Conservation (phyloP, 2,888 invertebrate genomes). For the Trachelus stipa region DNA sequence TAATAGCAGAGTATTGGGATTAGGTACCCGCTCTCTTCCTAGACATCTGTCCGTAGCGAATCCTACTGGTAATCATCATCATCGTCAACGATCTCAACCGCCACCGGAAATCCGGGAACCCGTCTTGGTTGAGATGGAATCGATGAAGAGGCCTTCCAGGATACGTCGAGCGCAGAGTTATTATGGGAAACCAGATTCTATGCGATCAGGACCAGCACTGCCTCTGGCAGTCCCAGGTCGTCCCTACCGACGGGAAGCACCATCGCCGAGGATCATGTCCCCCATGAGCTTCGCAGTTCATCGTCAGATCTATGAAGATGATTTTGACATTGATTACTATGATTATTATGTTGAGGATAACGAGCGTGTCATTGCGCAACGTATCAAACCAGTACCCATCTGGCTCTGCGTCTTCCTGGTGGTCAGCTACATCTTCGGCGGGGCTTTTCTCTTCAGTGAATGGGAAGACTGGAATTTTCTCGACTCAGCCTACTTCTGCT, state of each 20-base stretch:
- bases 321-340: constrained; percentile 72
- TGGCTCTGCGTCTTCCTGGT: constrained; percentile 91
- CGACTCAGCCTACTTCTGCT: constrained; percentile 93
- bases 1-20: background rate
- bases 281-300: constrained; percentile 76
- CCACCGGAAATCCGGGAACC: constrained; percentile 22
- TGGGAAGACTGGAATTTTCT: constrained; percentile 91
- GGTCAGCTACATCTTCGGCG: constrained; percentile 89
- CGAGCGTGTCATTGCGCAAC: constrained; percentile 60
- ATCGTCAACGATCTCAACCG: constrained; percentile 21
- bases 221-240: no score
- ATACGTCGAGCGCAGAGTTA: constrained; percentile 18
- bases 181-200: constrained; percentile 6
- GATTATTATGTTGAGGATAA: constrained; percentile 67
- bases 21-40: constrained; percentile 18
- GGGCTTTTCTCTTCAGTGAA: constrained; percentile 85
- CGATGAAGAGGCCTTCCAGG: constrained; percentile 15
- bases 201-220: no score
- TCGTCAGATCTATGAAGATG: constrained; percentile 72
- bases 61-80: background rate
- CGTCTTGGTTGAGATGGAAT: constrained; percentile 12
- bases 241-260: constrained; percentile 41
- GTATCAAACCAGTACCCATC: constrained; percentile 83
- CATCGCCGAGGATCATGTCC: constrained; percentile 76
- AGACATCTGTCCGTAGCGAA: background rate